These are phyloP conservation scores for Vanacampus margaritifer DNA, from an alignment of 2,113 vertebrate species.

Conservation along the genomic window DNA sequence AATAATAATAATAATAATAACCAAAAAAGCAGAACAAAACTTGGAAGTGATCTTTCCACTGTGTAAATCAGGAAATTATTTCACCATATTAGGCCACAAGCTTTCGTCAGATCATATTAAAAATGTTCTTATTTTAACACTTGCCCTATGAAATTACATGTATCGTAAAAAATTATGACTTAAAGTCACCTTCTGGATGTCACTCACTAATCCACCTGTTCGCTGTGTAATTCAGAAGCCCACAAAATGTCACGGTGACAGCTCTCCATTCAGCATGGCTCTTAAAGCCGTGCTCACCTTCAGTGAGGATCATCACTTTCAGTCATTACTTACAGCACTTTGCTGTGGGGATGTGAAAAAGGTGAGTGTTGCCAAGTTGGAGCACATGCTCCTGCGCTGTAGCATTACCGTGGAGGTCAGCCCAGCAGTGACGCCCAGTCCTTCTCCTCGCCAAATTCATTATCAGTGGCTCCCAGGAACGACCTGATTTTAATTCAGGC, in stretches of 20 bases:
- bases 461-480: constrained; percentile 69
- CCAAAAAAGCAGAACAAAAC: background rate
- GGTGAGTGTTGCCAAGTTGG: constrained; percentile 45
- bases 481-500: constrained; percentile 72
- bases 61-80: background rate
- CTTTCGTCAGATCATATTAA: constrained; percentile 11
- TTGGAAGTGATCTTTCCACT: background rate
- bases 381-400: constrained; percentile 43
- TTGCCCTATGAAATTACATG: constrained; percentile 6
- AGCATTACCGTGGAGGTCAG: constrained; percentile 53
- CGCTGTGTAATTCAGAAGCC: constrained; percentile 50
- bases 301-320: constrained; percentile 56
- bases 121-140: constrained; percentile 23
- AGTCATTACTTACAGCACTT: constrained; percentile 64
- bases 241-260: constrained; percentile 60
- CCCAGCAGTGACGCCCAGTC: constrained; percentile 34
- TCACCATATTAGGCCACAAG: constrained; percentile 22
- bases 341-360: constrained; percentile 42
- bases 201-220: constrained; percentile 53
- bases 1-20: background rate
- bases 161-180: background rate
- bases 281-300: constrained; percentile 47
- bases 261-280: constrained; percentile 51
- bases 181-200: constrained; percentile 33
- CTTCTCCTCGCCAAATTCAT: constrained; percentile 63